Evolutionary conservation across 2,888 invertebrate genomes (phyloP).

Genomic region (Calameuta idolon): DNA sequence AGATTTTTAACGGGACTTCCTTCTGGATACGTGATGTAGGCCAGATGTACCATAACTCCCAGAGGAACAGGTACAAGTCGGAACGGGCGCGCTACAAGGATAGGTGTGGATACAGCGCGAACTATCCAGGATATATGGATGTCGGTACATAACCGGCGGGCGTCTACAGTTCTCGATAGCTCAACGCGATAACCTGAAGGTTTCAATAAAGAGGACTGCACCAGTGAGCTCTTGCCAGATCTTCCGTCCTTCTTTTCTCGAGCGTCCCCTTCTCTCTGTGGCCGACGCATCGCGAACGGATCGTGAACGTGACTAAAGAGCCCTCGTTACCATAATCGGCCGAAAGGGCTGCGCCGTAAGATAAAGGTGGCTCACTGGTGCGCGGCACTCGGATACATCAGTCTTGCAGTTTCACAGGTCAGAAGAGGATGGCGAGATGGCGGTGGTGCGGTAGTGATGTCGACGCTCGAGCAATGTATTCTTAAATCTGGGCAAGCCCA

Average conservation of each 20-base stretch:
- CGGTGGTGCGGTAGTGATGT: too few relatives aligned
- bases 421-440: too few relatives aligned
- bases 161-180: background rate
- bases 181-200: background rate
- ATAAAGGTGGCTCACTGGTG: conserved; percentile 10
- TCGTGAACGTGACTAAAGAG: conserved; percentile 57
- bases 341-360: conserved; percentile 26
- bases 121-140: too few relatives aligned
- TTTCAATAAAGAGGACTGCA: background rate
- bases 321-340: conserved; percentile 61
- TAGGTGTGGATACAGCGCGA: too few relatives aligned
- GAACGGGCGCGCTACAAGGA: too few relatives aligned
- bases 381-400: conserved; percentile 6
- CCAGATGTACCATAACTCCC: too few relatives aligned
- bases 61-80: too few relatives aligned
- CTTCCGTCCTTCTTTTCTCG: background rate
- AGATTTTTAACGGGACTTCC: too few relatives aligned
- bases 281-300: background rate
- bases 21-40: too few relatives aligned
- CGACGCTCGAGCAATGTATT: conserved; percentile 36
- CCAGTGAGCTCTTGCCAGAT: background rate
- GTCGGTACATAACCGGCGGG: too few relatives aligned
- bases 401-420: too few relatives aligned
- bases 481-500: conserved; percentile 61
- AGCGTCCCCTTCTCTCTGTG: background rate